Conservation (phyloP, 2,888 invertebrate genomes). For the Ennomos fuscantarius region DNA sequence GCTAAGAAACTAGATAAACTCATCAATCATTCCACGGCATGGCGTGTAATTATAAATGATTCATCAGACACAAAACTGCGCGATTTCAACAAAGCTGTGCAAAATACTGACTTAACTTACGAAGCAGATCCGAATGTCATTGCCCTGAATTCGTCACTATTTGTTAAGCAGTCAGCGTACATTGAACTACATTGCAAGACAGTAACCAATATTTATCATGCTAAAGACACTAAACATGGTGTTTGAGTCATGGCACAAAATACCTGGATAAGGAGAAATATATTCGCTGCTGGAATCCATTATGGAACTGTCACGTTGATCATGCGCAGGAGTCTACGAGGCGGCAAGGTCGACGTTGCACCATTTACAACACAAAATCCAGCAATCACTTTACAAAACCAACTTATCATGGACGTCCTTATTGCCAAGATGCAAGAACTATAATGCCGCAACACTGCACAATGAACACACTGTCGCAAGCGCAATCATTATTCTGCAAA, state of each 20-base stretch:
- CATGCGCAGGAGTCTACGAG: slow-evolving; percentile 70
- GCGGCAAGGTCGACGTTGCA: slow-evolving; percentile 75
- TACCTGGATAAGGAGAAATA: slow-evolving; percentile 66
- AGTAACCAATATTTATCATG: slow-evolving; percentile 26
- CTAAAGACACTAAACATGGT: slow-evolving; percentile 20
- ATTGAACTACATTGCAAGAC: slow-evolving; percentile 27
- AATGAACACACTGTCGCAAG: slow-evolving; percentile 42
- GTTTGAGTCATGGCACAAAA: slow-evolving; percentile 33
- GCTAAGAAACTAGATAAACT: slow-evolving; percentile 1
- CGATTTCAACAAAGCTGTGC: slow-evolving; percentile 22
- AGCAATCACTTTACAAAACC: slow-evolving; percentile 44
- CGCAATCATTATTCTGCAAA: slow-evolving; percentile 49
- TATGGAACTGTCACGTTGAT: slow-evolving; percentile 66
- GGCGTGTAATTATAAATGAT: slow-evolving; percentile 6
- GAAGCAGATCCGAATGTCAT: slow-evolving; percentile 27
- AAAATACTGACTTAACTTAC: slow-evolving; percentile 22
- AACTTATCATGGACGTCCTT: slow-evolving; percentile 47
- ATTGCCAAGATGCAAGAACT: slow-evolving; percentile 52
- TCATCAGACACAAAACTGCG: slow-evolving; percentile 14
- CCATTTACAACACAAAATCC: slow-evolving; percentile 49
- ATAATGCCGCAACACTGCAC: slow-evolving; percentile 42
- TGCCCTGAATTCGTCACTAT: slow-evolving; percentile 36
- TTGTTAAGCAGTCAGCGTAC: slow-evolving; percentile 29
- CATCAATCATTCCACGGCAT: not conserved
- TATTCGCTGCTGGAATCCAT: slow-evolving; percentile 66